Conservation (phyloP, 1,140 invertebrate genomes). For the Popillia japonica region DNA sequence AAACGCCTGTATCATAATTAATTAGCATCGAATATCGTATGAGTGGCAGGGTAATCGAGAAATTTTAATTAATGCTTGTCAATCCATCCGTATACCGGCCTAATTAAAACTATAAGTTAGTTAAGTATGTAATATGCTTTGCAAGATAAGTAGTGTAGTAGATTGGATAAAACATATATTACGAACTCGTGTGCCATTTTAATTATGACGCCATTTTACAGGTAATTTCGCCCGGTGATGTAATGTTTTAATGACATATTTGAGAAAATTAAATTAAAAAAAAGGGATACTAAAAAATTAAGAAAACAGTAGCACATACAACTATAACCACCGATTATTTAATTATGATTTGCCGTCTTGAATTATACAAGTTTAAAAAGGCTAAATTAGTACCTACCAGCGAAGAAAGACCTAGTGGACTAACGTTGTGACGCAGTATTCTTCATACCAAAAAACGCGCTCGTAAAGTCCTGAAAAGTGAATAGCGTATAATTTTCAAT, state of each 20-base stretch:
- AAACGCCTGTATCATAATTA: constrained; percentile 33
- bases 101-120: constrained; percentile 39
- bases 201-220: constrained; percentile 32
- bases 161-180: constrained; percentile 23
- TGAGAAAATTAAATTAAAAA: too few species aligned
- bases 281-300: too few species aligned
- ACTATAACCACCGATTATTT: neutral
- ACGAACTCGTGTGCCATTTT: constrained; percentile 30
- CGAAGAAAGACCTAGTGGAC: neutral
- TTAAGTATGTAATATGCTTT: constrained; percentile 38
- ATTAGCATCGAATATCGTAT: constrained; percentile 5
- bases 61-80: constrained; percentile 33
- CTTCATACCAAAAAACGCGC: neutral
- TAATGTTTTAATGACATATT: constrained; percentile 19
- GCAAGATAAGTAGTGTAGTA: constrained; percentile 23
- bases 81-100: constrained; percentile 12
- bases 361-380: neutral
- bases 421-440: neutral
- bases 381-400: constrained; percentile 1
- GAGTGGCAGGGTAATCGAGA: constrained; percentile 32
- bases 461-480: neutral
- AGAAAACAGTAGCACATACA: too few species aligned
- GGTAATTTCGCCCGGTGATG: constrained; percentile 19
- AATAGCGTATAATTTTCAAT: constrained; percentile 32
- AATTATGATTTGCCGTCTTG: neutral